Conservation (phyloP, 2,888 invertebrate species). For the Ichneumon xanthorius region DNA sequence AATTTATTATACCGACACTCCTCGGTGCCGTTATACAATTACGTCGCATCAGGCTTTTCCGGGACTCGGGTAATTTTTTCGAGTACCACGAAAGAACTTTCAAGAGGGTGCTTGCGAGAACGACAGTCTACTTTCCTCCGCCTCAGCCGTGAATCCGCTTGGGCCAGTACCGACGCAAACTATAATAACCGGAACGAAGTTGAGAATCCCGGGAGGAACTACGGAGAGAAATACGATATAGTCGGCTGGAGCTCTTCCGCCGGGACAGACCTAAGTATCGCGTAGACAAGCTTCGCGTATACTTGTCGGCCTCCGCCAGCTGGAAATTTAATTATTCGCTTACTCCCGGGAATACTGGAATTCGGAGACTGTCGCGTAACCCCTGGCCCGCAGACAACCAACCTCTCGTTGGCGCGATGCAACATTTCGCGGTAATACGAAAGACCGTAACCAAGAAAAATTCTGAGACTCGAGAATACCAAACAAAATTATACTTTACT, state of each 20-base stretch:
- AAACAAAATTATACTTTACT: neutral
- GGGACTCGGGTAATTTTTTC: neutral
- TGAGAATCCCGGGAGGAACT: neutral
- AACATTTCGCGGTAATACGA: neutral
- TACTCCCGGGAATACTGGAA: constrained; percentile 7
- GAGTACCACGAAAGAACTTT: neutral
- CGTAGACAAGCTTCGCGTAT: neutral
- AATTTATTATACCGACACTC: neutral
- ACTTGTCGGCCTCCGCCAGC: constrained; percentile 6
- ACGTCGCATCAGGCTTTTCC: neutral
- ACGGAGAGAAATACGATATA: neutral
- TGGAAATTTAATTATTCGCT: constrained; percentile 50
- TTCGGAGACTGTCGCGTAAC: constrained; percentile 28
- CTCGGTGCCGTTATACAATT: neutral
- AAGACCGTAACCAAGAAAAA: neutral
- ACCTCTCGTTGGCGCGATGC: neutral
- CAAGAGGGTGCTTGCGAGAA: neutral
- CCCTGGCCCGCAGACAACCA: constrained; percentile 65
- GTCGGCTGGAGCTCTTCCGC: neutral
- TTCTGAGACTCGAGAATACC: neutral
- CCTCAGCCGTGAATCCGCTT: neutral
- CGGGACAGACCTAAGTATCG: neutral
- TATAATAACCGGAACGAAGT: constrained; percentile 8
- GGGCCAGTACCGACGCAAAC: neutral
- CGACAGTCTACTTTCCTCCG: neutral